Conservation (phyloP, 37 sponge, comb jelly and placozoan genomes). For the Axinella damicornis region DNA sequence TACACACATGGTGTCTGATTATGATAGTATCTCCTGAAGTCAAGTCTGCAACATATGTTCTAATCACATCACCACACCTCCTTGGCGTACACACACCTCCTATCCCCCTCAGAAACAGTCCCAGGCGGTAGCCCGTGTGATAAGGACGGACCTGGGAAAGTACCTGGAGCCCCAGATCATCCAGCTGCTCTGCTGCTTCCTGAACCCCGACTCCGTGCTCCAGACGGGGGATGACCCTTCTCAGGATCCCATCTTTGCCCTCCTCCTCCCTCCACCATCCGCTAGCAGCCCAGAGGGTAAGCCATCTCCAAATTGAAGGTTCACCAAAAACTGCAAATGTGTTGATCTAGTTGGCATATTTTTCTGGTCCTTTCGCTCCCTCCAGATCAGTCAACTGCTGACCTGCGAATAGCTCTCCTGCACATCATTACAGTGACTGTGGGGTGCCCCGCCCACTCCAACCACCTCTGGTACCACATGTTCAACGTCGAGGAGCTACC, state of each 20-base stretch:
- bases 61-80: too few relatives aligned
- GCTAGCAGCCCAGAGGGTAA: too few relatives aligned
- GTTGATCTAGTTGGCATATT: too few relatives aligned
- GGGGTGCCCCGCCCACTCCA: slow-evolving; percentile 43
- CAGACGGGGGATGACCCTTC: background rate
- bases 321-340: too few relatives aligned
- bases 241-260: background rate
- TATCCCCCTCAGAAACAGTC: slow-evolving; percentile 22
- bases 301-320: too few relatives aligned
- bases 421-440: slow-evolving; percentile 68
- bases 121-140: slow-evolving; percentile 12
- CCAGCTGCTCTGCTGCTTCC: slow-evolving; percentile 37
- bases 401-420: slow-evolving; percentile 63
- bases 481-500: slow-evolving; percentile 44
- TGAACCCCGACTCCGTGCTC: slow-evolving; percentile 36
- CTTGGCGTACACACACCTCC: too few relatives aligned
- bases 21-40: too few relatives aligned
- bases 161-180: background rate
- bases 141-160: slow-evolving; percentile 11
- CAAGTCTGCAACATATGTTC: too few relatives aligned
- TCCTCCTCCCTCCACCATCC: too few relatives aligned
- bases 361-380: background rate
- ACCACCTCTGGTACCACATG: slow-evolving; percentile 79
- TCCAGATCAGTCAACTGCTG: slow-evolving; percentile 61
- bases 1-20: too few relatives aligned